Percentiles rank a stretch among this genome's conserved stretches.
phyloP scores from a whole-genome alignment of 1,140 invertebrate species.

The Leptinotarsa undecemlineata region DNA sequence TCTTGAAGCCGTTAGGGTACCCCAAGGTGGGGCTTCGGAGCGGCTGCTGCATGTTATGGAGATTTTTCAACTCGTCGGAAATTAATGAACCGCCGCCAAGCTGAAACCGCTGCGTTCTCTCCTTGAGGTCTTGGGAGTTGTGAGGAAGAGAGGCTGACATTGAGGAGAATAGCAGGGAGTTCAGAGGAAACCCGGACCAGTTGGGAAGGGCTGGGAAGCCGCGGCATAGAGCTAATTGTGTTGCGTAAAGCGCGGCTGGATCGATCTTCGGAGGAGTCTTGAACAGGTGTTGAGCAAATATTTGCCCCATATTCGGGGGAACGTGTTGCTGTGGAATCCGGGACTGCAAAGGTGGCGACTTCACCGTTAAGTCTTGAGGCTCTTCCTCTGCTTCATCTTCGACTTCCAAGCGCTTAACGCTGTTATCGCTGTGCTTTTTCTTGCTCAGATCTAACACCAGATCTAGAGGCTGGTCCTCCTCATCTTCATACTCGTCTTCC shows the following conservation, averaged over 20 bases:
- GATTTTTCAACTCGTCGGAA: slow-evolving; percentile 56
- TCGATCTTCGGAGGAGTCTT: slow-evolving; percentile 63
- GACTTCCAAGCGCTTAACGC: background rate
- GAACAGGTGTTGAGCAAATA: slow-evolving; percentile 65
- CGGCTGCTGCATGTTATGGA: slow-evolving; percentile 12
- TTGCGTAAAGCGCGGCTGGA: slow-evolving; percentile 59
- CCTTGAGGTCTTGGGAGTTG: slow-evolving; percentile 66
- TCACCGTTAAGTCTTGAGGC: slow-evolving; percentile 56
- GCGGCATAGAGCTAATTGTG: slow-evolving; percentile 60
- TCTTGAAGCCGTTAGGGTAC: slow-evolving; percentile 33
- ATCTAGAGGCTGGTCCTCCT: slow-evolving; percentile 71
- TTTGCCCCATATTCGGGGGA: slow-evolving; percentile 57
- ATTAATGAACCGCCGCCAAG: slow-evolving; percentile 69
- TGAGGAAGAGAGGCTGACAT: slow-evolving; percentile 59
- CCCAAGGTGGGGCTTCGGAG: background rate
- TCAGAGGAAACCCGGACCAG: slow-evolving; percentile 58
- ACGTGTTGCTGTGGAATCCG: slow-evolving; percentile 34
- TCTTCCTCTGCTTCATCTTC: slow-evolving; percentile 30
- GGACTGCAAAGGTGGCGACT: slow-evolving; percentile 40
- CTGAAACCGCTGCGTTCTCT: slow-evolving; percentile 66
- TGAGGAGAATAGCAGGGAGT: slow-evolving; percentile 60
- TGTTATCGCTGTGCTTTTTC: slow-evolving; percentile 60
- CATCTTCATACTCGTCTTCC: slow-evolving; percentile 53
- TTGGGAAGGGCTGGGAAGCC: slow-evolving; percentile 55
- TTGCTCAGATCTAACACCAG: slow-evolving; percentile 86